Conservation (phyloP, 2,113 vertebrate genomes). For the Gracilinanus agilis region DNA sequence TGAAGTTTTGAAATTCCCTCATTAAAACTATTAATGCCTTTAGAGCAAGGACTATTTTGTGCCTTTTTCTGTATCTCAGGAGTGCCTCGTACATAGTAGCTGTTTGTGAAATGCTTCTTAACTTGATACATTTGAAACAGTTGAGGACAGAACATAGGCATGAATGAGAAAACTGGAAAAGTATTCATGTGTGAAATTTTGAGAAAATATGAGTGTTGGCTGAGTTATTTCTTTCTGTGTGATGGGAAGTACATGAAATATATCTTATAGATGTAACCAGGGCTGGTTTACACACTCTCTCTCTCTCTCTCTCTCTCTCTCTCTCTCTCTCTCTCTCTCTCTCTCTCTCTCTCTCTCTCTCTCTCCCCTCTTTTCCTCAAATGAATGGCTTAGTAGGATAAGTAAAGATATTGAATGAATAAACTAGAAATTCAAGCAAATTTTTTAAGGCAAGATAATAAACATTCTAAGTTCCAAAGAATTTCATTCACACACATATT, state of each 20-base stretch:
- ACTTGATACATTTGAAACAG: neutral
- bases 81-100: neutral
- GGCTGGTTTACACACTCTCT: too few relatives aligned
- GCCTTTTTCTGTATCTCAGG: neutral
- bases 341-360: too few relatives aligned
- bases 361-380: neutral
- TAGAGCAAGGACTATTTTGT: neutral
- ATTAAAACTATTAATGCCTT: neutral
- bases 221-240: neutral
- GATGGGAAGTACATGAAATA: neutral
- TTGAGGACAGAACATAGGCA: neutral
- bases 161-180: neutral
- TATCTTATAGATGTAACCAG: neutral
- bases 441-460: slow-evolving; percentile 15
- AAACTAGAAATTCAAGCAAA: neutral
- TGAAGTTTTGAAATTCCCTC: neutral
- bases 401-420: neutral
- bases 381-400: neutral
- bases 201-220: neutral
- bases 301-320: too few relatives aligned
- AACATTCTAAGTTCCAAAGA: slow-evolving; percentile 1
- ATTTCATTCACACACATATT: neutral
- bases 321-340: too few relatives aligned
- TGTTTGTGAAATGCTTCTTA: neutral
- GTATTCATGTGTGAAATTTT: neutral